phyloP scores from a whole-genome alignment of 2,113 vertebrate species.

The Neodontobutis hainanensis region DNA sequence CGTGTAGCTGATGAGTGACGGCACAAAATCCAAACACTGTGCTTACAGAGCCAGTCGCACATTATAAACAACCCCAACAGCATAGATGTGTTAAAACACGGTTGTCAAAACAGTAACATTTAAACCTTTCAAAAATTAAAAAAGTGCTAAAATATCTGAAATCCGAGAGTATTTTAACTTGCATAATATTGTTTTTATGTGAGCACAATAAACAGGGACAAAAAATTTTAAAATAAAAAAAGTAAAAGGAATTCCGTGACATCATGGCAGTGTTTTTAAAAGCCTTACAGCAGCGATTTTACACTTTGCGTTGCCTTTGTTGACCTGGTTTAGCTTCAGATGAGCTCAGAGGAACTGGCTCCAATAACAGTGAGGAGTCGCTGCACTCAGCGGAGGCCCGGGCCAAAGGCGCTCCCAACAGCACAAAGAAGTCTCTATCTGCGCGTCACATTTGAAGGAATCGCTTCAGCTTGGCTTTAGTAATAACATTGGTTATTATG shows the following conservation, averaged over 20 bases:
- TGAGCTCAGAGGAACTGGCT: slow-evolving; percentile 64
- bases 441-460: slow-evolving; percentile 39
- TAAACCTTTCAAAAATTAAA: too few species aligned
- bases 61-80: too few species aligned
- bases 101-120: too few species aligned
- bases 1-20: too few species aligned
- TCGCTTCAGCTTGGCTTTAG: slow-evolving; percentile 48
- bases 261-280: slow-evolving; percentile 58
- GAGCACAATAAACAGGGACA: background rate
- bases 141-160: too few species aligned
- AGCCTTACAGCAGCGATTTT: slow-evolving; percentile 53
- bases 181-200: background rate
- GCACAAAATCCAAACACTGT: too few species aligned
- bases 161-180: background rate
- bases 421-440: slow-evolving; percentile 73
- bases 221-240: slow-evolving; percentile 18
- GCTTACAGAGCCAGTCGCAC: too few species aligned
- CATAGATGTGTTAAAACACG: too few species aligned
- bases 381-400: slow-evolving; percentile 33
- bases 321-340: slow-evolving; percentile 62
- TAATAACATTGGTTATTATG: slow-evolving; percentile 49
- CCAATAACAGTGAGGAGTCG: slow-evolving; percentile 66
- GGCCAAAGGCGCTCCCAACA: slow-evolving; percentile 51
- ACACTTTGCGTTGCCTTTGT: slow-evolving; percentile 50
- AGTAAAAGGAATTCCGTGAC: slow-evolving; percentile 66